Base-by-base conservation (phyloP, 2,113 vertebrate genomes). In the Antechinus stuartii region DNA sequence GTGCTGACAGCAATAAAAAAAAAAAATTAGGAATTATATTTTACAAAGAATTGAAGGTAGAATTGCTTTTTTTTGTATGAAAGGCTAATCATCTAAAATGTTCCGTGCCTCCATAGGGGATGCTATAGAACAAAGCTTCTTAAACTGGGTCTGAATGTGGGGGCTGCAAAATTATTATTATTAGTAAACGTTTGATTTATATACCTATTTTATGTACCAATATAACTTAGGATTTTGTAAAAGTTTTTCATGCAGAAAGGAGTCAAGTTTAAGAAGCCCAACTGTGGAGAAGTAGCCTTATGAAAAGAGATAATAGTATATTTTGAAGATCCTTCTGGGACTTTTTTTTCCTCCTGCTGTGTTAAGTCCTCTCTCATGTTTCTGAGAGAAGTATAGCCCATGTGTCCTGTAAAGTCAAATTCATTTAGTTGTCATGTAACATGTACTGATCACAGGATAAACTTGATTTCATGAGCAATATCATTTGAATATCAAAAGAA, bases 371-470 rank as follows among this genome's bases (percentile, higher is more conserved):
- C 47, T 95, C 95, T 25, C 54, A 19, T 23, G 27, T 93, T 35
- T 46, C 76, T 76, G 14, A 76, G n/a, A 22, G 68, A 30, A 76
- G 35, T 35, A n/a, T 76, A 35, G 35, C 42, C 68, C n/a, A 76
- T 22, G 6, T n/a, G 11, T 42, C n/a, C 35, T 22, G 2, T 76
- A 68, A 54, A 94, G 42, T 96, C 84, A 50, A 14, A 92, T 90
- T 24, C 27, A 35, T 55, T 94, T 92, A 49, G 55, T 93, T 96
- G 94, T 46, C 42, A 9, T 55, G 12, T 68, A 68, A 16, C 57
- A 61, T 16, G 30, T 68, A 3, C 12, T n/a, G 30, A 30, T 68
- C 61, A 68, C 12, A 68, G 30, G 12, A 68, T 35, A n/a, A 76
- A 76, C 68, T 68, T 2, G 68, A 76, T 22, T 76, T 76, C 5